These are phyloP conservation scores for Eremophila alpestris DNA, from an alignment of 2,797 vertebrate species.

Conservation along the genomic window DNA sequence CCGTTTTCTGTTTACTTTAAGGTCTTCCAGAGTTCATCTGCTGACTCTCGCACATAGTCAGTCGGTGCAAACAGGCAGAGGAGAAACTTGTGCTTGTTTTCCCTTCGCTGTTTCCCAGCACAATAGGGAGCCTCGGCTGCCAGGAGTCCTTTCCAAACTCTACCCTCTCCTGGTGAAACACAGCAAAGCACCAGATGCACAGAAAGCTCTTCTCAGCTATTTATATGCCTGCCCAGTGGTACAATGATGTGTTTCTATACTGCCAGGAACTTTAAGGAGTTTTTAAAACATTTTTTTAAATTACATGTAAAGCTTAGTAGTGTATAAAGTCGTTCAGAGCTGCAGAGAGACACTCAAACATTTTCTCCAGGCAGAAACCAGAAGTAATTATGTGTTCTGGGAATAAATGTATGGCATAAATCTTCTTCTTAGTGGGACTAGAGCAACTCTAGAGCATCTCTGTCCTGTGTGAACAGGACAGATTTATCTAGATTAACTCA, in stretches of 20 bases:
- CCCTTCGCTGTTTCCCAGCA: conserved; percentile 64
- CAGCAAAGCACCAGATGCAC: conserved; percentile 62
- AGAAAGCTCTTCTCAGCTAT: not conserved
- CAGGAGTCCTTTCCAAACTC: conserved; percentile 68
- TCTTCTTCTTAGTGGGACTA: not conserved
- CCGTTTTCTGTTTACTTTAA: conserved; percentile 34
- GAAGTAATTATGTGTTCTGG: not conserved
- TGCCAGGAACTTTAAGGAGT: not conserved
- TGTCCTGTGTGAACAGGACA: not conserved
- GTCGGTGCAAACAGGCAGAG: conserved; percentile 36
- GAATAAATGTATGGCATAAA: not conserved
- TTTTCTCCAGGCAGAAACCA: not conserved
- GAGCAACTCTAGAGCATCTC: not conserved
- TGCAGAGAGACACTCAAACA: not conserved
- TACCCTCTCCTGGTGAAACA: conserved; percentile 80
- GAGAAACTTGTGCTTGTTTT: conserved; percentile 76
- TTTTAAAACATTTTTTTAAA: not conserved
- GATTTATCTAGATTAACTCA: not conserved
- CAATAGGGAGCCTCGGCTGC: conserved; percentile 75
- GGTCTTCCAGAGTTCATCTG: conserved; percentile 39
- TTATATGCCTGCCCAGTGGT: not conserved
- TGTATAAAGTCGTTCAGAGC: not conserved
- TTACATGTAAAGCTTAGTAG: not conserved
- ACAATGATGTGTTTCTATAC: not conserved
- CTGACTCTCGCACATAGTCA: conserved; percentile 18